Evolutionary conservation across 2,888 invertebrate genomes (phyloP).

Genomic region (Pammene fasciana): DNA sequence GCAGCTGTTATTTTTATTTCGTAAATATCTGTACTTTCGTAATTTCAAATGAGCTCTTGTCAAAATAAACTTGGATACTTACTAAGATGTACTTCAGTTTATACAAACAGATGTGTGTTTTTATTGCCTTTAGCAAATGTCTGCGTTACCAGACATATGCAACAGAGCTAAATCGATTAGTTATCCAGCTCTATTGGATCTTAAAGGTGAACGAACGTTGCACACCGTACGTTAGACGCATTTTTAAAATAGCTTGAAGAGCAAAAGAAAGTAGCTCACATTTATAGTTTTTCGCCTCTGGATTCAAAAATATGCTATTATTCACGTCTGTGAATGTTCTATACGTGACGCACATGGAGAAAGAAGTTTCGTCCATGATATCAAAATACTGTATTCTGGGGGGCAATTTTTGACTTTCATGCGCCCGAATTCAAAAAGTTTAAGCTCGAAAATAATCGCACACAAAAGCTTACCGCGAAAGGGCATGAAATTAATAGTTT

Average conservation of each 20-base stretch:
- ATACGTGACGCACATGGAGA: too few relatives aligned
- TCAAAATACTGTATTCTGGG: too few relatives aligned
- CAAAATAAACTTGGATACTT: background rate
- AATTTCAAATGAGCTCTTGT: background rate
- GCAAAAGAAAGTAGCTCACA: too few relatives aligned
- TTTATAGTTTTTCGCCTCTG: background rate
- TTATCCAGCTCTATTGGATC: slow-evolving; percentile 14
- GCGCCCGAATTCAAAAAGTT: too few relatives aligned
- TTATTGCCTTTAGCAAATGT: slow-evolving; percentile 13
- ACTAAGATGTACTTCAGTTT: background rate
- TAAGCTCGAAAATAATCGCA: too few relatives aligned
- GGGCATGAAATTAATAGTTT: too few relatives aligned
- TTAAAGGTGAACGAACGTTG: slow-evolving; percentile 5
- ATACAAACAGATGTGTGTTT: slow-evolving; percentile 12
- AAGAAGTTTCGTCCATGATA: too few relatives aligned
- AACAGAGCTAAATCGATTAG: slow-evolving; percentile 16
- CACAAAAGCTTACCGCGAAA: too few relatives aligned
- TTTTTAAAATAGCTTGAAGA: background rate
- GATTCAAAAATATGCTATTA: background rate
- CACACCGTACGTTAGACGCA: background rate
- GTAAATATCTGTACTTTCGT: too few relatives aligned
- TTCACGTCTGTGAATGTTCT: too few relatives aligned
- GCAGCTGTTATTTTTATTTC: too few relatives aligned
- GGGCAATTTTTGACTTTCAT: too few relatives aligned
- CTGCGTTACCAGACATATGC: slow-evolving; percentile 12